These are phyloP conservation scores for Brotula barbata DNA, from an alignment of 2,797 vertebrate genomes.

Conservation along the genomic window DNA sequence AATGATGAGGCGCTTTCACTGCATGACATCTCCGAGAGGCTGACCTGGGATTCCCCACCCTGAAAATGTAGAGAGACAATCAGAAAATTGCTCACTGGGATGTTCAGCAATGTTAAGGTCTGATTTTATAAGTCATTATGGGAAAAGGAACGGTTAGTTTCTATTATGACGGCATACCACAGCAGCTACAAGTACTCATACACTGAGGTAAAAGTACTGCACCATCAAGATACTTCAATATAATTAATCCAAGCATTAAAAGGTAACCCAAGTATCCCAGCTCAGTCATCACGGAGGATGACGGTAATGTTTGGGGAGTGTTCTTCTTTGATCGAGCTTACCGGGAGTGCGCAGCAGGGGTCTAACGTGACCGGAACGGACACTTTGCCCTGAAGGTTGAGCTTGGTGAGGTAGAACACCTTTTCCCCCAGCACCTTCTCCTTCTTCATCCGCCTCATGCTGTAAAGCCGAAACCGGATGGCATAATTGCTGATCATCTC, in stretches of 20 bases:
- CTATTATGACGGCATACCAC: not conserved
- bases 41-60: conserved; percentile 93
- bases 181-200: too few species aligned
- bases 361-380: conserved; percentile 93
- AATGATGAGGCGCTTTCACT: conserved; percentile 93
- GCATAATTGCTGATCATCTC: conserved; percentile 97
- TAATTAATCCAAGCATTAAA: too few species aligned
- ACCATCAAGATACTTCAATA: too few species aligned
- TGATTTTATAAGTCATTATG: not conserved
- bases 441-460: conserved; percentile 92
- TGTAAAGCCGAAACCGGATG: conserved; percentile 93
- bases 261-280: too few species aligned
- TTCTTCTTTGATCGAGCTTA: too few species aligned
- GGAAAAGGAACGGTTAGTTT: conserved; percentile 9
- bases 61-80: conserved; percentile 60
- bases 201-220: too few species aligned
- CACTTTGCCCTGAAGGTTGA: conserved; percentile 97
- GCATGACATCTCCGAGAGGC: conserved; percentile 92
- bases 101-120: not conserved
- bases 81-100: conserved; percentile 11
- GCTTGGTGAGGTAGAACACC: conserved; percentile 97
- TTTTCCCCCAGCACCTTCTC: conserved; percentile 97
- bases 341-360: conserved; percentile 88
- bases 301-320: too few species aligned
- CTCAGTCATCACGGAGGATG: too few species aligned